Evolutionary conservation across 2,797 vertebrate species (phyloP), one percentile per base, ranked within the genome.

Genomic region (Liparis tanakae): DNA sequence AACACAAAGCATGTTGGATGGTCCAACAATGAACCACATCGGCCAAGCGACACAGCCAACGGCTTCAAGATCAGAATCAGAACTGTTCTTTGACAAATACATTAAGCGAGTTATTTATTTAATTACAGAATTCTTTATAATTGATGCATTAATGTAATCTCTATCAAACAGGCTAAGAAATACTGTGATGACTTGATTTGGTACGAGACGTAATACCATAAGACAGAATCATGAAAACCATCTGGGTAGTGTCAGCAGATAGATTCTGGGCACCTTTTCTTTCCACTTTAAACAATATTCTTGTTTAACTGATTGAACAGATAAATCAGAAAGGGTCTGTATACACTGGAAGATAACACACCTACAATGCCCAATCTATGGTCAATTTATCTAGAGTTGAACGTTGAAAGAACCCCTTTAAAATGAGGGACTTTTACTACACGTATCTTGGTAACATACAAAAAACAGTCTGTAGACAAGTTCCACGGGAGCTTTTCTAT

Each of bases 161-260:
- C 12, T 46, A 7, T 60, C 12, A 78, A 57, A 59, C 12, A 53
- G 12, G 10, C 14, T 59, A 48, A 54, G 69, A 51, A 14, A 70
- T 7, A 70, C n/a, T 43, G 8, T 2, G 12, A n/a, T 56, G 22
- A 72, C 20, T 70, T 69, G 22, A 67, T 65, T 58, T 66, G 12
- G 60, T 67, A 51, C 0, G 8, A 14, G 33, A 14, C 20, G 74
- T 8, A 34, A 73, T 41, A 69, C 6, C 15, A 48, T 15, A 55
- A 56, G 15, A 75, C 44, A 64, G 46, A 72, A 72, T 70, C 1
- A 1, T 30, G 22, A 18, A 46, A 63, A 39, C 65, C 8, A 53
- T 76, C 80, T 83, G 79, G 15, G 54, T 73, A 84, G 53, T 81
- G 62, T 88, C 65, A 81, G 34, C 20, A 2, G 76, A 79, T 77